A percentile compares a stretch with the other conserved stretches of the same genome.
Conservation (phyloP, 2,888 invertebrate genomes). For the Drosophila austrosaltans region DNA sequence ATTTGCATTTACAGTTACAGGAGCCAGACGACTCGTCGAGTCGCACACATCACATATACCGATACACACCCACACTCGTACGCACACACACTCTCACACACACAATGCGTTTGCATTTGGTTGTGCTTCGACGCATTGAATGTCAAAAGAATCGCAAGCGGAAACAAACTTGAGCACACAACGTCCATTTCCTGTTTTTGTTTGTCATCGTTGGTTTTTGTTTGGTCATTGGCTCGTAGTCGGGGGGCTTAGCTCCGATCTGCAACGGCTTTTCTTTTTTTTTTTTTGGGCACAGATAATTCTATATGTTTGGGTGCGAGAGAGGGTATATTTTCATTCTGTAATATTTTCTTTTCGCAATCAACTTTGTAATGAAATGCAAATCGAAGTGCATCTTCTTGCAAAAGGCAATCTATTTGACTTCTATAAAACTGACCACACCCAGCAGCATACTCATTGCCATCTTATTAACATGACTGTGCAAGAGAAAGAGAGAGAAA, state of each 20-base stretch:
- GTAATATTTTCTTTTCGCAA: slow-evolving; percentile 36
- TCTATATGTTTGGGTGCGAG: not conserved
- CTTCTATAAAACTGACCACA: slow-evolving; percentile 23
- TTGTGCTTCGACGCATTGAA: slow-evolving; percentile 57
- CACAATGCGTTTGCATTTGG: slow-evolving; percentile 30
- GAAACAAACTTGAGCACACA: slow-evolving; percentile 76
- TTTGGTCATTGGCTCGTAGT: slow-evolving; percentile 37
- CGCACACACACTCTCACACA: slow-evolving; percentile 12
- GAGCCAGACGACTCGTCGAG: slow-evolving; percentile 13
- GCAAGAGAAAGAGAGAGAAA: slow-evolving; percentile 23
- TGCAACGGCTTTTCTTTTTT: slow-evolving; percentile 61
- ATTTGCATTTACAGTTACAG: slow-evolving; percentile 70
- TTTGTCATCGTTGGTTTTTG: slow-evolving; percentile 55
- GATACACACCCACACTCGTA: slow-evolving; percentile 16
- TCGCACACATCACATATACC: slow-evolving; percentile 8
- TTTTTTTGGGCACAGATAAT: slow-evolving; percentile 59
- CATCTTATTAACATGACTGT: slow-evolving; percentile 47
- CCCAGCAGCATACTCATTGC: slow-evolving; percentile 17
- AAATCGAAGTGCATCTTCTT: slow-evolving; percentile 53
- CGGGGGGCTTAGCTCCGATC: slow-evolving; percentile 65
- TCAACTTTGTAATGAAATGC: slow-evolving; percentile 60
- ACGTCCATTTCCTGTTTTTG: slow-evolving; percentile 77
- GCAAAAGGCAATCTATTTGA: slow-evolving; percentile 11
- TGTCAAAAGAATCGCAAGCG: slow-evolving; percentile 65
- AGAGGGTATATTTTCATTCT: not conserved